Percentiles rank a stretch among this genome's conserved stretches.
Conservation (phyloP, 2,113 vertebrate species). For the Chlamydotis undulata region DNA sequence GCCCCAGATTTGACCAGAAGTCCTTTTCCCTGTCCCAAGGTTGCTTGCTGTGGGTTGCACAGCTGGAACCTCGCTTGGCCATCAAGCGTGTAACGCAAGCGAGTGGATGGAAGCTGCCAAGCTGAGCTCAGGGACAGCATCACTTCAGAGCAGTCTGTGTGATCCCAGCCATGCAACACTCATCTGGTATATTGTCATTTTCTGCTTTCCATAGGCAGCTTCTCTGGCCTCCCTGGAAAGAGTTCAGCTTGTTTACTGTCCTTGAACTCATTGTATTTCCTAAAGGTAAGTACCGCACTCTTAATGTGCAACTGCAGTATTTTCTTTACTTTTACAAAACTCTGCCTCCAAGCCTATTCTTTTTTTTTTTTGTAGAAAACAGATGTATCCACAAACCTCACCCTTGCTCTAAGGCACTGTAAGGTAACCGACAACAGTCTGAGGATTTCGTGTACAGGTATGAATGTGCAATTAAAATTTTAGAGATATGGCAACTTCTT, state of each 20-base stretch:
- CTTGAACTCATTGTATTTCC: background rate
- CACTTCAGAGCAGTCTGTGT: background rate
- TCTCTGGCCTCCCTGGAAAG: background rate
- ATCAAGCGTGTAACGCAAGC: accelerated
- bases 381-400: background rate
- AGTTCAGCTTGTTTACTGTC: background rate
- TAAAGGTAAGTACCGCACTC: background rate
- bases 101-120: background rate
- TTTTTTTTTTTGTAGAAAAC: background rate
- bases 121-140: background rate
- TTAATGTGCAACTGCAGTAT: background rate
- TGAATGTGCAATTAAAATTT: background rate
- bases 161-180: background rate
- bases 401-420: background rate
- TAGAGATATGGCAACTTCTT: background rate
- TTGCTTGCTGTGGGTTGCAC: accelerated
- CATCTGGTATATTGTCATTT: background rate
- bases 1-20: background rate
- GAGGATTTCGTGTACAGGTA: background rate
- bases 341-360: background rate
- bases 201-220: background rate
- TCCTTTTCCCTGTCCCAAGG: background rate
- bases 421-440: background rate
- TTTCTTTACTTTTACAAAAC: background rate
- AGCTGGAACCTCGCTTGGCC: background rate